A percentile compares a stretch with the other conserved stretches of the same genome.
Evolutionary conservation across 2,888 invertebrate genomes (phyloP).

Genomic region (Nipponacmea schrenckii): DNA sequence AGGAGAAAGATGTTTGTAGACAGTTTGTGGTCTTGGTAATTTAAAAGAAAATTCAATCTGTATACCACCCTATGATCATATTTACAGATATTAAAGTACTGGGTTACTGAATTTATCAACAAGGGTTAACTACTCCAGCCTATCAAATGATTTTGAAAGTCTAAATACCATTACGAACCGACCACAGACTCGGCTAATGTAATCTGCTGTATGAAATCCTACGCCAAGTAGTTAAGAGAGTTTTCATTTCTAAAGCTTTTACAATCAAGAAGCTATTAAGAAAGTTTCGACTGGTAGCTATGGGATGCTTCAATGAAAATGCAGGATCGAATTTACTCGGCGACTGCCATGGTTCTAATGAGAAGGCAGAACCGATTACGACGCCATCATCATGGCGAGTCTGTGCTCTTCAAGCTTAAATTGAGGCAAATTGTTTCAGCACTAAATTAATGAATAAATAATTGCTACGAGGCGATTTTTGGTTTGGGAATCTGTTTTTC

Average conservation of each 20-base stretch:
- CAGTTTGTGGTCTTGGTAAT: no score
- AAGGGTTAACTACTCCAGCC: no score
- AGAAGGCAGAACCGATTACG: not conserved
- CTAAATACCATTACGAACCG: not conserved
- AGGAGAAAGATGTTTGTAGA: no score
- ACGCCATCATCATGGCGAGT: not conserved
- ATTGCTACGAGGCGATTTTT: slow-evolving; percentile 4
- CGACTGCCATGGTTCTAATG: not conserved
- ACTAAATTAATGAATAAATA: slow-evolving; percentile 21
- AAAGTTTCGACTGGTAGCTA: not conserved
- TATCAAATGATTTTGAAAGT: not conserved
- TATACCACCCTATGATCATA: not conserved
- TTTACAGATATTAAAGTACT: slow-evolving; percentile 4
- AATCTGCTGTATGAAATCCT: not conserved
- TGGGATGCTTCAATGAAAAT: not conserved
- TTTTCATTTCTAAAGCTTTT: slow-evolving; percentile 1
- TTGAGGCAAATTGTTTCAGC: slow-evolving; percentile 21
- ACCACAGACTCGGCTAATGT: not conserved
- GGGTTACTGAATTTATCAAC: not conserved
- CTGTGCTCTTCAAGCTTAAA: slow-evolving; percentile 1
- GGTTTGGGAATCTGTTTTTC: not conserved
- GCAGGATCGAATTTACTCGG: not conserved
- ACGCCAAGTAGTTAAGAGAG: not conserved
- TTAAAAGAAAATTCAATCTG: not conserved
- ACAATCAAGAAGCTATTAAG: slow-evolving; percentile 6